Percentiles rank a stretch among this genome's conserved stretches.
Evolutionary conservation across 2,888 invertebrate species (phyloP).

Genomic region (Aricia artaxerxes): DNA sequence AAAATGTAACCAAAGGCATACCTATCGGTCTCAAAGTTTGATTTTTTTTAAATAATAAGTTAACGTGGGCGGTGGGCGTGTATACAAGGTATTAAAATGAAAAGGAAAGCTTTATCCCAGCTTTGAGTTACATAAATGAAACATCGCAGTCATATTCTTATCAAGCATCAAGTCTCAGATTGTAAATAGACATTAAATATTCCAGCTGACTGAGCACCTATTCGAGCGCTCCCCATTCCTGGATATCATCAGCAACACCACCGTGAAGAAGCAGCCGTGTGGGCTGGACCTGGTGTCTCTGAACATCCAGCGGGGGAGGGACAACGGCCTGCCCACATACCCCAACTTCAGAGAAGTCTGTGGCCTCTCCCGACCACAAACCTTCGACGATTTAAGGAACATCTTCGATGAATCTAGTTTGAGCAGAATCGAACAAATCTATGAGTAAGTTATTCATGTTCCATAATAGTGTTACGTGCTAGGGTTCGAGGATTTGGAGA

Average conservation of each 20-base stretch:
- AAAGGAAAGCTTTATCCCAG: too few species aligned
- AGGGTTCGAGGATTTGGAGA: too few species aligned
- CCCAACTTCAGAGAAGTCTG: slow-evolving; percentile 88
- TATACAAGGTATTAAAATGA: too few species aligned
- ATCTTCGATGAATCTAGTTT: slow-evolving; percentile 84
- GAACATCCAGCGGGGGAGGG: slow-evolving; percentile 93
- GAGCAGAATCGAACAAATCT: slow-evolving; percentile 82
- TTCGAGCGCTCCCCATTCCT: slow-evolving; percentile 78
- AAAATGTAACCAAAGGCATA: too few species aligned
- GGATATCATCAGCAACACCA: slow-evolving; percentile 10
- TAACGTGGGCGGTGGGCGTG: too few species aligned
- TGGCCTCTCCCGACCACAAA: slow-evolving; percentile 81
- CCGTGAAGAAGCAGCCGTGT: slow-evolving; percentile 63
- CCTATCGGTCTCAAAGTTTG: too few species aligned
- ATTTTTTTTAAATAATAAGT: too few species aligned
- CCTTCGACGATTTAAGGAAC: slow-evolving; percentile 83
- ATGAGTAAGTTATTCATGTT: slow-evolving; percentile 70
- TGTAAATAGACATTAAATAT: not conserved
- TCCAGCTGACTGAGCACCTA: slow-evolving; percentile 84
- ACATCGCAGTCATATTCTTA: not conserved
- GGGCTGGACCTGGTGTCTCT: slow-evolving; percentile 92
- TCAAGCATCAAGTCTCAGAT: not conserved
- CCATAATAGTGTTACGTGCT: not conserved
- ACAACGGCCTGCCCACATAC: slow-evolving; percentile 92
- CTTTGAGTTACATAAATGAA: too few species aligned